Evolutionary conservation across 2,113 vertebrate genomes (phyloP).

Genomic region (Gadus chalcogrammus): DNA sequence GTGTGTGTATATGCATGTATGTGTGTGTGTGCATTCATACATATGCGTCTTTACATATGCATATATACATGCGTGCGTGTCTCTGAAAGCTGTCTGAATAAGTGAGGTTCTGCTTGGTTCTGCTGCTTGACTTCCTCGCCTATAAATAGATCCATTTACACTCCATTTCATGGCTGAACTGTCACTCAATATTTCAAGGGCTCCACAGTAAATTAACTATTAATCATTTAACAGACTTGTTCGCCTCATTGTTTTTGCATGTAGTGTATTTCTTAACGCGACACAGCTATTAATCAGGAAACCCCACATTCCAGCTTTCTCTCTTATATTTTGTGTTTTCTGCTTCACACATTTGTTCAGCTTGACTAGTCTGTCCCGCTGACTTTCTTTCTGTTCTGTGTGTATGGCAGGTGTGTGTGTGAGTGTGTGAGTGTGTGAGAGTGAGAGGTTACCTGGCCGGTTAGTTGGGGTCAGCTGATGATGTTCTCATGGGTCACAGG

Average conservation of each 20-base stretch:
- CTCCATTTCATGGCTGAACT: constrained; percentile 64
- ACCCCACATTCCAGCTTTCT: too few relatives aligned
- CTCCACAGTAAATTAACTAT: constrained; percentile 59
- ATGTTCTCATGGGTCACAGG: too few relatives aligned
- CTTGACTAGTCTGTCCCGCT: too few relatives aligned
- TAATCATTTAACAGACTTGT: constrained; percentile 59
- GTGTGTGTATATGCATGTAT: neutral
- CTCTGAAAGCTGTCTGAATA: constrained; percentile 60
- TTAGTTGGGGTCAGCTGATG: too few relatives aligned
- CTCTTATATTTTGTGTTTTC: too few relatives aligned
- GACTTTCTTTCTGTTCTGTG: too few relatives aligned
- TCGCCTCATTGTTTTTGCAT: constrained; percentile 35
- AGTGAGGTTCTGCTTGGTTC: constrained; percentile 27
- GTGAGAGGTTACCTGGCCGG: too few relatives aligned
- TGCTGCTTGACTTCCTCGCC: constrained; percentile 49
- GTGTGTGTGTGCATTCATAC: neutral
- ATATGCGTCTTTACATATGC: neutral
- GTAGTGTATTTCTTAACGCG: neutral
- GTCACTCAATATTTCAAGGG: constrained; percentile 62
- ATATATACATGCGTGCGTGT: neutral
- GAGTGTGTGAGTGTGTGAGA: neutral
- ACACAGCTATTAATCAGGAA: neutral
- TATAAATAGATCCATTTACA: constrained; percentile 69
- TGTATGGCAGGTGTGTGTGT: neutral
- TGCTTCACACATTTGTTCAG: too few relatives aligned